Percentiles rank a stretch among this genome's conserved stretches.
These are phyloP conservation scores for Sphenopsis melanotis DNA, from an alignment of 2,797 vertebrate genomes.

Conservation along the genomic window DNA sequence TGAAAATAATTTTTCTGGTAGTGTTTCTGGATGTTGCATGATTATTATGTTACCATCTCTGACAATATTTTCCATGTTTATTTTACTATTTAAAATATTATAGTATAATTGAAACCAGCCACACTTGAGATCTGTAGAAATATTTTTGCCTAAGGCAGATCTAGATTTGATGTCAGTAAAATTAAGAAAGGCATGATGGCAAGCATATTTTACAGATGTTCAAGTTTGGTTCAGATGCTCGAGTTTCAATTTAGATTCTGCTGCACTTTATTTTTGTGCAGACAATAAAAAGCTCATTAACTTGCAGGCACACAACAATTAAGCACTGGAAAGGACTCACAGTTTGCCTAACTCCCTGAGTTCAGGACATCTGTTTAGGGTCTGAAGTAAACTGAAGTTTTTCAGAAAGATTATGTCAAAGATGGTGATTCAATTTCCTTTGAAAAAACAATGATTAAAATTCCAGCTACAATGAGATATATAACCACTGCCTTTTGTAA, in stretches of 20 bases:
- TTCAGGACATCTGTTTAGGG: neutral
- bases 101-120: neutral
- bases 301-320: neutral
- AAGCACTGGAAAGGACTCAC: neutral
- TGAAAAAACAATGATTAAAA: neutral
- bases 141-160: neutral
- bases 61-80: neutral
- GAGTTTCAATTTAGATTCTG: neutral
- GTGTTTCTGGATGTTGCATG: neutral
- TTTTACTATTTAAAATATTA: neutral
- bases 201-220: neutral
- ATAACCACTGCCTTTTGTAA: neutral
- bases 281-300: neutral
- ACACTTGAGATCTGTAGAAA: neutral
- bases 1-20: neutral
- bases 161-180: neutral
- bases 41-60: neutral
- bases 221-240: neutral
- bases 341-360: neutral
- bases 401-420: neutral
- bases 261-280: neutral
- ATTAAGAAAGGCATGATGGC: neutral
- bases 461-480: neutral
- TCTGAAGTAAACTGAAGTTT: neutral
- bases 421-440: neutral